phyloP scores from a whole-genome alignment of 2,888 invertebrate species.

The Cryptosula pallasiana region DNA sequence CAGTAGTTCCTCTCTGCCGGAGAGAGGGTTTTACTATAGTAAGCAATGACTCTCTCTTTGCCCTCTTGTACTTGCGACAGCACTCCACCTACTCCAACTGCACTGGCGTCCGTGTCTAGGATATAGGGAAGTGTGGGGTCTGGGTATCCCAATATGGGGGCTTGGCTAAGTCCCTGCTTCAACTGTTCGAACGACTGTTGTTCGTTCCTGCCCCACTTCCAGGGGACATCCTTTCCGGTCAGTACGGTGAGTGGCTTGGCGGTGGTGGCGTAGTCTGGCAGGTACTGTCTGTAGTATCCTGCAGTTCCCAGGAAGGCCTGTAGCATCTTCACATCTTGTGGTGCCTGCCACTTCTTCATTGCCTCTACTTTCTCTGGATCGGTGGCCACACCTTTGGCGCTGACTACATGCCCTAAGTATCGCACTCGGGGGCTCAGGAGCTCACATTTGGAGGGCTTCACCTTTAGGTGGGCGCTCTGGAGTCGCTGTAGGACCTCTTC shows the following conservation, averaged over 20 bases:
- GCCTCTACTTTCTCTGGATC: conserved; percentile 25
- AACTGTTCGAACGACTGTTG: background rate
- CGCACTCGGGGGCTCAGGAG: conserved; percentile 14
- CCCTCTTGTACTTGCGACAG: conserved; percentile 17
- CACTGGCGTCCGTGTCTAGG: conserved; percentile 22
- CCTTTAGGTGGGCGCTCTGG: conserved; percentile 27
- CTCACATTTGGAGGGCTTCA: conserved; percentile 33
- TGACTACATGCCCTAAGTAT: conserved; percentile 25
- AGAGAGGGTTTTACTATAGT: background rate
- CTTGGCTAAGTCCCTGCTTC: background rate
- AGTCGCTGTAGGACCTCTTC: conserved; percentile 30
- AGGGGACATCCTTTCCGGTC: conserved; percentile 1
- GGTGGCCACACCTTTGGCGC: conserved; percentile 13
- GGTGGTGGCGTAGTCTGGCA: conserved; percentile 21
- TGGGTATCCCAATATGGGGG: background rate
- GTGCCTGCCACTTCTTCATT: background rate
- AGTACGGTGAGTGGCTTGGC: conserved; percentile 22
- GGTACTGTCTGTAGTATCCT: conserved; percentile 7
- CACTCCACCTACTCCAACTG: conserved; percentile 4
- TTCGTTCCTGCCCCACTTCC: background rate
- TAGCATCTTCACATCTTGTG: background rate
- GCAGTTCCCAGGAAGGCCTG: background rate
- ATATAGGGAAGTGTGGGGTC: background rate
- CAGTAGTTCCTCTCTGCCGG: background rate
- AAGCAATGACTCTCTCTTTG: background rate